A percentile compares a stretch with the other conserved stretches of the same genome.
Conservation (phyloP, 2,113 vertebrate genomes). For the Toxostoma redivivum region DNA sequence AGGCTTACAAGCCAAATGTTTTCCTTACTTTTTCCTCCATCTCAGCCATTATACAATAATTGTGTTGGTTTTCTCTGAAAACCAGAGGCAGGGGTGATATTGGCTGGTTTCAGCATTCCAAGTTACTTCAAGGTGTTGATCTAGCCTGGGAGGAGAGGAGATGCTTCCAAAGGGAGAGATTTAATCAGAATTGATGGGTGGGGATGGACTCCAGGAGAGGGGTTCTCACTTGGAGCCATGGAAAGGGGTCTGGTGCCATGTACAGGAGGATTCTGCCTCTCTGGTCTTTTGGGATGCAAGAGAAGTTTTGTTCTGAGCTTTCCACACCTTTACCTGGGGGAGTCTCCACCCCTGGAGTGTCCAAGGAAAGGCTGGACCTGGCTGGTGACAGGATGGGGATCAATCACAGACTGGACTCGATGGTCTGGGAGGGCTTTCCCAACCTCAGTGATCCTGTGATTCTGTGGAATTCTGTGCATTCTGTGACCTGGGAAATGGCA, state of each 20-base stretch:
- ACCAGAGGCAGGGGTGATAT: not conserved
- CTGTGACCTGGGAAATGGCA: not conserved
- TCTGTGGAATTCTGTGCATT: no score
- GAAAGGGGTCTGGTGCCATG: no score
- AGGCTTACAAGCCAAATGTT: not conserved
- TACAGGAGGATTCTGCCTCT: not conserved
- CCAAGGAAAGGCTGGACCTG: not conserved
- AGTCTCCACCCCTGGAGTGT: not conserved
- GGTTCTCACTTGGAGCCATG: not conserved
- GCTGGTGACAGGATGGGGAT: not conserved
- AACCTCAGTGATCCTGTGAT: not conserved
- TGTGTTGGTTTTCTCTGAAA: not conserved
- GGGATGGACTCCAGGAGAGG: not conserved
- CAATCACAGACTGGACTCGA: rapidly evolving
- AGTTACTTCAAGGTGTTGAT: not conserved
- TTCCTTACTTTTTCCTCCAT: not conserved
- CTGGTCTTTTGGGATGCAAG: not conserved
- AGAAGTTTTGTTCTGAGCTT: not conserved
- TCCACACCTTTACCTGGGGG: not conserved
- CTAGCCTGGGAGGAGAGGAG: not conserved
- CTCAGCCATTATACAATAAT: not conserved
- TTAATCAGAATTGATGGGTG: not conserved
- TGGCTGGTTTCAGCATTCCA: not conserved
- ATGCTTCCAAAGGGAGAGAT: not conserved
- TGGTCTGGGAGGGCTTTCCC: not conserved